Conservation (phyloP, 2,113 vertebrate genomes). For the Ctenodactylus gundi region DNA sequence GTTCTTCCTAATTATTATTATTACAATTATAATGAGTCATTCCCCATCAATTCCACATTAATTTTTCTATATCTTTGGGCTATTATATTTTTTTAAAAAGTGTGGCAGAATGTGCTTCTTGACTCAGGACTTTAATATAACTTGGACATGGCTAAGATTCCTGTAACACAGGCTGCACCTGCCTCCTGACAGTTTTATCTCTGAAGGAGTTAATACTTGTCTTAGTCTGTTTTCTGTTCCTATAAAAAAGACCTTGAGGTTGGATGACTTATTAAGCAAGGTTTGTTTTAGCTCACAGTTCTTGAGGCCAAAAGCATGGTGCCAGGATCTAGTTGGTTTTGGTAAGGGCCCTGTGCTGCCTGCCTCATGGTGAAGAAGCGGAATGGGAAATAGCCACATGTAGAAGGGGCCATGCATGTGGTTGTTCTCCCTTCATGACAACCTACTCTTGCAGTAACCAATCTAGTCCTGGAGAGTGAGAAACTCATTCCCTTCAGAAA, state of each 20-base stretch:
- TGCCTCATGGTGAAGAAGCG: not conserved
- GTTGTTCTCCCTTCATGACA: not conserved
- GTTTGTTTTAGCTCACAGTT: not conserved
- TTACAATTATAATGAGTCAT: conserved; percentile 80
- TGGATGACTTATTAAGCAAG: not conserved
- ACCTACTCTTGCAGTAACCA: not conserved
- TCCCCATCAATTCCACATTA: conserved; percentile 69
- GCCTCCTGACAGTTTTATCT: conserved; percentile 66
- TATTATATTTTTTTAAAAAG: conserved; percentile 45
- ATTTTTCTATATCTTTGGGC: conserved; percentile 75
- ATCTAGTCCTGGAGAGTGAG: not conserved
- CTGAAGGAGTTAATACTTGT: not conserved
- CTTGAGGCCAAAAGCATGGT: not conserved
- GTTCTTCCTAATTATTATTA: conserved; percentile 78
- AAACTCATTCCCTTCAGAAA: not conserved
- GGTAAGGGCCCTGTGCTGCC: not conserved
- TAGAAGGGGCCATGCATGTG: not conserved
- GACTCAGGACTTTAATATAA: conserved; percentile 71
- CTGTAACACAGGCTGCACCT: conserved; percentile 70
- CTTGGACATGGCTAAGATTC: conserved; percentile 69
- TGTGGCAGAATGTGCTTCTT: conserved; percentile 61
- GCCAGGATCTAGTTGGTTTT: not conserved
- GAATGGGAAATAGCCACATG: not conserved
- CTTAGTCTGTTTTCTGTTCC: not conserved
- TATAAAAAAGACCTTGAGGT: not conserved